Base-by-base conservation (phyloP, 1,140 invertebrate species). In the Mactra quadrangularis region DNA sequence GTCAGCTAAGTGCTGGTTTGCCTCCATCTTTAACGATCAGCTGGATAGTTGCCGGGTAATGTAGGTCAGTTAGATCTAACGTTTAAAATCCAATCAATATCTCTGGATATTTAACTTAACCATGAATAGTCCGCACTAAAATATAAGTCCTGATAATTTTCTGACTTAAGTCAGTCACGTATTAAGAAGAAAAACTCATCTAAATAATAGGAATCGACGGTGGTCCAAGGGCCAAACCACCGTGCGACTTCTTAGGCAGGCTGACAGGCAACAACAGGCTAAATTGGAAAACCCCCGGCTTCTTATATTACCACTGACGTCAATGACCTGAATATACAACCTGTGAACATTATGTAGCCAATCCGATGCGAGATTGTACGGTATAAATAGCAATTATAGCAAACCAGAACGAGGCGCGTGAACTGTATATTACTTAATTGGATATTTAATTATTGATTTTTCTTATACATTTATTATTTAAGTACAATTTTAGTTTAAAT, bases 251-350 rank as follows among this genome's bases (percentile, higher is more conserved):
- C 29, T 33, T 55, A 70, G 77, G 75, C 75, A 68, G 87, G 83
- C 75, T 77, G 85, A 84, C 86, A 88, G 85, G 88, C 89, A 90
- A 90, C 89, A 89, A 90, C 89, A 88, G 87, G 88, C 86, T 77
- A 78, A 59, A 68, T 77, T 74, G 84, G 89, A 88, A 85, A 89
- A 85, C 88, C 87, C 89, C 86, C 60, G 64, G 53, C 79, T 75
- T 87, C 87, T 85, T 89, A 90, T 90, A 90, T 82, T 64, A 29
- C 35, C 13, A 41, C 29, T 86, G 83, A 90, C 86, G 89, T 90
- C 74, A 82, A 38, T 83, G 60, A 27, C 70, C 35, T 62, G 55
- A 70, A 77, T 78, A 57, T 62, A 83, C 55, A 62, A 75, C 66
- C 52, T 74, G 85, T 84, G 68, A 72, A 52, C 15, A 22, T 17